These are phyloP conservation scores for Eudyptes chrysolophus DNA, from an alignment of 2,113 vertebrate genomes.

Conservation along the genomic window DNA sequence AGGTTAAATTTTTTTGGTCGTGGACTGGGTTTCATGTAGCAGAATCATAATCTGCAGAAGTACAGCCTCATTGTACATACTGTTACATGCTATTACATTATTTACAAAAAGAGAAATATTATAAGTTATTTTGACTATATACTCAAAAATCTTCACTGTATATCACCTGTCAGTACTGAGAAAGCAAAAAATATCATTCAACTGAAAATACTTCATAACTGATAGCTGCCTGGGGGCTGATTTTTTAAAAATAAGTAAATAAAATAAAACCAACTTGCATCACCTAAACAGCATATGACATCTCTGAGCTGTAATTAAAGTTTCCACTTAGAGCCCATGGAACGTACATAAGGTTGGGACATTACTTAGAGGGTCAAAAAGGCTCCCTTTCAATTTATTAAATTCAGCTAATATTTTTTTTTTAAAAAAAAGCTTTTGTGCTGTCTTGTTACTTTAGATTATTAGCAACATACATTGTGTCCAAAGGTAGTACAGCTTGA, in stretches of 20 bases:
- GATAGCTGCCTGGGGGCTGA: neutral
- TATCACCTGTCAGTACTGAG: neutral
- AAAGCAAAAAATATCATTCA: neutral
- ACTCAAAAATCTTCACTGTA: neutral
- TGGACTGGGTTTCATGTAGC: neutral
- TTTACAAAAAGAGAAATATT: neutral
- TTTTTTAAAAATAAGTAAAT: neutral
- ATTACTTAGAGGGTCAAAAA: neutral
- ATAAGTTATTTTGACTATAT: neutral
- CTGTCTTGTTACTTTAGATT: conserved; percentile 43
- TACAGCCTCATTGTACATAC: neutral
- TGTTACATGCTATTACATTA: too few species aligned
- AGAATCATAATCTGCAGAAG: neutral
- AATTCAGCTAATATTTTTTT: neutral
- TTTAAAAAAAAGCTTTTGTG: neutral
- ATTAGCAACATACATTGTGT: neutral
- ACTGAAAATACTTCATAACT: neutral
- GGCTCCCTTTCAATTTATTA: neutral
- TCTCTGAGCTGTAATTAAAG: conserved; percentile 12
- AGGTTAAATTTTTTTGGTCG: neutral
- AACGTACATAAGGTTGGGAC: neutral
- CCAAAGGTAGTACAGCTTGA: neutral
- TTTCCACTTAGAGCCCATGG: neutral
- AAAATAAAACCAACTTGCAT: neutral
- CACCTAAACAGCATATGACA: neutral